Conservation (phyloP, 1,140 invertebrate genomes). For the Aphis gossypii region DNA sequence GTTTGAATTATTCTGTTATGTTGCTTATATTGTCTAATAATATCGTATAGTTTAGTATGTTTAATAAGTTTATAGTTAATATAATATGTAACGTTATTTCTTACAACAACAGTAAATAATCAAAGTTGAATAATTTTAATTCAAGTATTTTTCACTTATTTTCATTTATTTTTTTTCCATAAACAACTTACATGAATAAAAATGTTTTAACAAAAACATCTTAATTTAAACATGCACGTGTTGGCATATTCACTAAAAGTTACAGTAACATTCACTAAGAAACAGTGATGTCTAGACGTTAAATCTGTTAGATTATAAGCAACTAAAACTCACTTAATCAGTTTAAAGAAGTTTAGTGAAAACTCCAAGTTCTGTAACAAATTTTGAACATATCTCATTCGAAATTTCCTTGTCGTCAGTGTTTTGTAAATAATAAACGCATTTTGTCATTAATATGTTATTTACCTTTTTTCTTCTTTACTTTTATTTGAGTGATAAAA, state of each 20-base stretch:
- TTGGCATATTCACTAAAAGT: background rate
- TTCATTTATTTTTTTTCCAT: background rate
- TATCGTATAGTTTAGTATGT: background rate
- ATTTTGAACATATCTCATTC: background rate
- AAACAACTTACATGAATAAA: background rate
- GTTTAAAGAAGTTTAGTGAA: background rate
- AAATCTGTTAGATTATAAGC: background rate
- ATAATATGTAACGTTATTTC: background rate
- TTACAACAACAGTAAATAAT: background rate
- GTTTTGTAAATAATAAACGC: conserved; percentile 14
- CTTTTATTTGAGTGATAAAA: background rate
- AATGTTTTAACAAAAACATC: background rate
- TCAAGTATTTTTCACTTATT: background rate
- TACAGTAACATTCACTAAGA: background rate
- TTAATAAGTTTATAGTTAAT: background rate
- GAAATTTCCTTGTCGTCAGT: too few species aligned
- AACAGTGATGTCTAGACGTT: background rate
- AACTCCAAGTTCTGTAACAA: background rate
- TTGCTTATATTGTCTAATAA: background rate
- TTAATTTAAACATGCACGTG: background rate
- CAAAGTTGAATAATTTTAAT: background rate
- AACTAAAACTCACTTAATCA: conserved; percentile 30
- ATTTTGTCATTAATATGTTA: conserved; percentile 37
- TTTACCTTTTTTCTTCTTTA: background rate
- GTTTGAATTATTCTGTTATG: background rate